These are phyloP conservation scores for Rosalia funebris DNA, from an alignment of 2,888 invertebrate genomes.

Conservation along the genomic window DNA sequence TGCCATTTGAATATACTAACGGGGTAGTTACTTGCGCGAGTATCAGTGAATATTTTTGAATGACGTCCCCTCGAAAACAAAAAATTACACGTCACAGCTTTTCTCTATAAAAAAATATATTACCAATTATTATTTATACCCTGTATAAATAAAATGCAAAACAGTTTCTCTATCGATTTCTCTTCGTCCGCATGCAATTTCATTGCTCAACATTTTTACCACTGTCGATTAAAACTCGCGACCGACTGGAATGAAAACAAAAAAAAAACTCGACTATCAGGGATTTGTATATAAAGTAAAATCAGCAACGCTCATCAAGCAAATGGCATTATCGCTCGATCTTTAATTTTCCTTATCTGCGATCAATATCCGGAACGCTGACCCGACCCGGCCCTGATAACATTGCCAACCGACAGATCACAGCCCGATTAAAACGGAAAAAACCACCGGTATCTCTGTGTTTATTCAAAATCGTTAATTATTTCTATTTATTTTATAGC, in stretches of 20 bases:
- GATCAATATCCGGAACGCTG: constrained; percentile 49
- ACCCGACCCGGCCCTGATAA: constrained; percentile 47
- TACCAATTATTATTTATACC: too few relatives aligned
- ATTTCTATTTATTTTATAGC: constrained; percentile 17
- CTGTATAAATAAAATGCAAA: too few relatives aligned
- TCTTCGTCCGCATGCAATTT: too few relatives aligned
- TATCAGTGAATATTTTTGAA: too few relatives aligned
- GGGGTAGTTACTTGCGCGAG: too few relatives aligned
- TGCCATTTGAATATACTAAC: too few relatives aligned
- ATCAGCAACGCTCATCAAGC: constrained; percentile 34
- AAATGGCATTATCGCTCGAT: constrained; percentile 49
- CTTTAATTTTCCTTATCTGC: constrained; percentile 57
- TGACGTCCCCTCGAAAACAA: too few relatives aligned
- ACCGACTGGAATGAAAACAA: constrained; percentile 6
- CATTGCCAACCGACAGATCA: constrained; percentile 44
- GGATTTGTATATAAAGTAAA: constrained; percentile 31
- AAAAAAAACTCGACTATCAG: not conserved
- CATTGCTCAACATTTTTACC: too few relatives aligned
- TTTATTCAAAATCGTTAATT: constrained; percentile 4
- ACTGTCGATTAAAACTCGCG: not conserved
- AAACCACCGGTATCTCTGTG: constrained; percentile 1
- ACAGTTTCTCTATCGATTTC: too few relatives aligned
- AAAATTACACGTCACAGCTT: too few relatives aligned
- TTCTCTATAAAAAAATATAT: too few relatives aligned
- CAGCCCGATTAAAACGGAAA: constrained; percentile 41